Evolutionary conservation across 2,113 vertebrate species (phyloP), one percentile per base, ranked within the genome.

Genomic region (Anarrhichthys ocellatus): DNA sequence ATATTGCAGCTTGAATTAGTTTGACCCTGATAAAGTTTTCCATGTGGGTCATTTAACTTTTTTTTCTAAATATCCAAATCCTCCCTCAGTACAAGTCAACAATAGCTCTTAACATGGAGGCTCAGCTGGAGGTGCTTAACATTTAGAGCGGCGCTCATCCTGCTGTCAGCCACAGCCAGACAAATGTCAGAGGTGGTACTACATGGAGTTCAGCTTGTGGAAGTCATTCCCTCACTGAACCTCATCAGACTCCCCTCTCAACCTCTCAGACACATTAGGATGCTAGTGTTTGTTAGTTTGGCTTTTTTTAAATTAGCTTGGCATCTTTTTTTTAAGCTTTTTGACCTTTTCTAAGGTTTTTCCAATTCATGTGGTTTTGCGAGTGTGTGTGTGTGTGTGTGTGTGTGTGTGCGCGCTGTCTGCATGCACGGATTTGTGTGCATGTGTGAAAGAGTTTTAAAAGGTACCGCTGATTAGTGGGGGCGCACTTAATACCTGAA

Each of bases 121-220:
- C 84, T 79, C 95, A 95, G 94, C 95, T 95, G 94, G 93, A 94
- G 89, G 87, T 91, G 85, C 88, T 95, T 90, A 92, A 92, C 82
- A 81, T 90, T 91, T 88, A 85, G 87, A 90, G 85, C 85, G 73
- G 83, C 89, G 88, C 88, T 86, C 90, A 87, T 94, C 86, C 89
- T 83, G 88, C 87, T 90, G 89, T 92, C 87, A 87, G 85, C 80
- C 86, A 63, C 86, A 89, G 89, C 83, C 88, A 90, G 86, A 91
- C 85, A 89, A 89, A 90, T 91, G 88, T 93, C 90, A 87, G 82
- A 93, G 92, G 91, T 93, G 89, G 27, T 80, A 48, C 77, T 84
- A 78, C 87, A 83, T 79, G 69, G 80, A 93, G 93, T 88, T 94
- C 93, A 94, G 83, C 81, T 69, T 89, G 67, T 79, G 87, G 89